Conservation (phyloP, 1,140 invertebrate genomes). For the Drosophila nigrodunni region DNA sequence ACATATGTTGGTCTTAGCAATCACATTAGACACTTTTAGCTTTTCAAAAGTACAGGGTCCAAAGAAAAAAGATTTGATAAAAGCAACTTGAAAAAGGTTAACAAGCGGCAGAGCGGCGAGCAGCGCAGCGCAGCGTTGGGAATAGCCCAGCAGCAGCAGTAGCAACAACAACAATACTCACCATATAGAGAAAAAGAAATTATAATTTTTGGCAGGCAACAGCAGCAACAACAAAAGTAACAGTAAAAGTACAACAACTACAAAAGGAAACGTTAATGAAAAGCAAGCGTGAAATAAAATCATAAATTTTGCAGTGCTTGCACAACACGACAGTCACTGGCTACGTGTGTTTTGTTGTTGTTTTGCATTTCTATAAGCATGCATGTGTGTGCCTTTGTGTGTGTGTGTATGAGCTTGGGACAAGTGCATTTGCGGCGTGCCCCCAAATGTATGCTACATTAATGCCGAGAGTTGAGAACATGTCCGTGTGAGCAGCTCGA, state of each 20-base stretch:
- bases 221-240: conserved; percentile 28
- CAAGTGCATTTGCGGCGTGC: conserved; percentile 76
- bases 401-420: conserved; percentile 44
- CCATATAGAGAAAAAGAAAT: conserved; percentile 50
- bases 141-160: conserved; percentile 48
- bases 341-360: conserved; percentile 44
- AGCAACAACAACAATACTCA: conserved; percentile 5
- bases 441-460: conserved; percentile 70
- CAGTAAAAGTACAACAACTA: conserved; percentile 23
- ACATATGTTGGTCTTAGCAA: too few species aligned
- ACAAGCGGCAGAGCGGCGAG: conserved; percentile 68
- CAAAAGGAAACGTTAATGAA: conserved; percentile 73
- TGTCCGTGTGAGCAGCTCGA: conserved; percentile 46
- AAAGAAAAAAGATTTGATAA: conserved; percentile 38
- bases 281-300: conserved; percentile 83
- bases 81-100: conserved; percentile 76
- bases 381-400: conserved; percentile 18
- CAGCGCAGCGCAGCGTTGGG: conserved; percentile 35
- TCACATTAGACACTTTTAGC: too few species aligned
- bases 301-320: conserved; percentile 76
- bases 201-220: conserved; percentile 70
- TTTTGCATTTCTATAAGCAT: conserved; percentile 64
- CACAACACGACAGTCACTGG: conserved; percentile 35
- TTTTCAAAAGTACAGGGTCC: too few species aligned
- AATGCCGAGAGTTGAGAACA: conserved; percentile 53